These are phyloP conservation scores for Hormiphora californensis DNA, from an alignment of 37 sponge, comb jelly and placozoan species.

Conservation along the genomic window DNA sequence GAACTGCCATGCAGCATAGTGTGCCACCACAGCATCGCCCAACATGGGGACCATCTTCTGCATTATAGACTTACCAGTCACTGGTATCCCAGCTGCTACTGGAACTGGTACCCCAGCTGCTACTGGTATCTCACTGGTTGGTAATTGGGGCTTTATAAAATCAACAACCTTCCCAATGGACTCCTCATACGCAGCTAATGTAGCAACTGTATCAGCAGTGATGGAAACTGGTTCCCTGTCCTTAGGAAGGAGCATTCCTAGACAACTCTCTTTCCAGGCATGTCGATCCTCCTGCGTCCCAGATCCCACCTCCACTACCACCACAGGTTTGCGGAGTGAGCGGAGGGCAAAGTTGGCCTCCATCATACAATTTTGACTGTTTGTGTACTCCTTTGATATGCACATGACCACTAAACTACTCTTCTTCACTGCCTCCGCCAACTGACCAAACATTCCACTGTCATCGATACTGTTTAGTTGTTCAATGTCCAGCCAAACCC, in stretches of 20 bases:
- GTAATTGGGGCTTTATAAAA: no score
- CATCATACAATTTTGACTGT: not conserved
- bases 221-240: not conserved
- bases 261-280: not conserved
- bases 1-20: constrained; percentile 18
- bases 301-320: not conserved
- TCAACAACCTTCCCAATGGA: not conserved
- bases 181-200: not conserved
- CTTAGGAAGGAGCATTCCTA: not conserved
- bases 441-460: not conserved
- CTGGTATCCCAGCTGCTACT: not conserved
- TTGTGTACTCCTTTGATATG: not conserved
- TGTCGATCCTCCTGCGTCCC: not conserved
- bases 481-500: not conserved
- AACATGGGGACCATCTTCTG: not conserved
- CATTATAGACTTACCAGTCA: not conserved
- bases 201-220: not conserved
- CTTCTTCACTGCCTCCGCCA: not conserved
- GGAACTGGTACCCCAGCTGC: not conserved
- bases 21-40: not conserved
- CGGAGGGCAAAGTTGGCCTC: constrained; percentile 10
- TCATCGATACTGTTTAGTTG: not conserved
- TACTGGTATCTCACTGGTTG: no score
- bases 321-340: not conserved
- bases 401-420: not conserved